phyloP scores from a whole-genome alignment of 2,797 vertebrate species.

The Nasua narica region DNA sequence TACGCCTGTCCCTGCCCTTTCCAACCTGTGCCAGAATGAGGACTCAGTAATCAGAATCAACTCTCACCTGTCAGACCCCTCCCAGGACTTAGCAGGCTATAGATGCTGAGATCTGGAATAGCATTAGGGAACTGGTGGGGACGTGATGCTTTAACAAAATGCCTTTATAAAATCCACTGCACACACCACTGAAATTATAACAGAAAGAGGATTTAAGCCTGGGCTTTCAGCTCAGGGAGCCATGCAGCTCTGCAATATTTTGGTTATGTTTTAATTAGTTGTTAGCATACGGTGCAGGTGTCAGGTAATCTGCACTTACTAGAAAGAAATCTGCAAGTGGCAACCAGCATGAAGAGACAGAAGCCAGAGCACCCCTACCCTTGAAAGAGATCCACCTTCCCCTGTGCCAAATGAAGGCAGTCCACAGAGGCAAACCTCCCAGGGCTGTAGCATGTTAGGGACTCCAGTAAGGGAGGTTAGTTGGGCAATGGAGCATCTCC shows the following conservation, averaged over 20 bases:
- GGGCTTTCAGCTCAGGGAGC: not conserved
- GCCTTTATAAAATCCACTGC: not conserved
- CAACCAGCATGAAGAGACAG: not conserved
- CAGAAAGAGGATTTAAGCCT: not conserved
- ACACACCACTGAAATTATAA: not conserved
- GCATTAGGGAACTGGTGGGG: not conserved
- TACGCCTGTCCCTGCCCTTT: not conserved
- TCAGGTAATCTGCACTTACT: constrained; percentile 24
- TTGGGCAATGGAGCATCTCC: not conserved
- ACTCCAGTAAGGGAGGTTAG: not conserved
- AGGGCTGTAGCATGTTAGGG: too few relatives aligned
- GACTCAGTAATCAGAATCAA: not conserved
- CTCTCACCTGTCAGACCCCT: not conserved
- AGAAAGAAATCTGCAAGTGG: constrained; percentile 7
- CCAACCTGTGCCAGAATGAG: not conserved
- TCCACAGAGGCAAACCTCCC: not conserved
- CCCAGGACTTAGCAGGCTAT: not conserved
- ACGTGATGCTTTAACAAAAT: not conserved
- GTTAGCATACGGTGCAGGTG: not conserved
- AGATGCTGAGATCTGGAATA: not conserved
- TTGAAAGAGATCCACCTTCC: not conserved
- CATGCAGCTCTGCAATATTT: not conserved
- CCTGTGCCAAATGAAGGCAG: not conserved
- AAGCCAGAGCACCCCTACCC: not conserved
- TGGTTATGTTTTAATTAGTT: constrained; percentile 13